Conservation (phyloP, 2,113 vertebrate genomes). For the Mobula birostris region DNA sequence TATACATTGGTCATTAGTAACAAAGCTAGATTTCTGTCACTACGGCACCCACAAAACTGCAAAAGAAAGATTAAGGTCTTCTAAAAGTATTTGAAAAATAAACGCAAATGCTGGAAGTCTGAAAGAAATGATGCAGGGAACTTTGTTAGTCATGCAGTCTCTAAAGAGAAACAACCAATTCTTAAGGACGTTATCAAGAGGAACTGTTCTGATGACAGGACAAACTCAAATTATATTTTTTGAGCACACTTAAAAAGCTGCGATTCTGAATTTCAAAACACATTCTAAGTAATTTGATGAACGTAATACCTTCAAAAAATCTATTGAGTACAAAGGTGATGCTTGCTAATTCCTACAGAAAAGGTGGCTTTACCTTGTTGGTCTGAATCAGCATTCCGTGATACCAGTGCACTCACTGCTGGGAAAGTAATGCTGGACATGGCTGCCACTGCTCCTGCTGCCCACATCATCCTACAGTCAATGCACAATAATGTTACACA, state of each 20-base stretch:
- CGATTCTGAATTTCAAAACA: background rate
- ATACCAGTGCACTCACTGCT: constrained; percentile 73
- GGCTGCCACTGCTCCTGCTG: constrained; percentile 71
- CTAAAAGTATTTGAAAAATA: background rate
- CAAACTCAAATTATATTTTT: background rate
- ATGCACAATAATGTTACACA: background rate
- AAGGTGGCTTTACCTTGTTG: constrained; percentile 66
- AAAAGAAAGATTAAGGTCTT: background rate
- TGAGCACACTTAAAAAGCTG: background rate
- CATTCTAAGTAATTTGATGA: background rate
- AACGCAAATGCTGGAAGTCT: no score
- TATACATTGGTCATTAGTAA: background rate
- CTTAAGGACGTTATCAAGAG: no score
- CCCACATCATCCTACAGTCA: constrained; percentile 80
- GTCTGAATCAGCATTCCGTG: constrained; percentile 73
- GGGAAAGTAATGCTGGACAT: constrained; percentile 85
- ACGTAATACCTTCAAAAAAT: background rate
- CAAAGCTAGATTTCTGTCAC: background rate
- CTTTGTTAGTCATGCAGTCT: no score
- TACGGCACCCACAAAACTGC: background rate
- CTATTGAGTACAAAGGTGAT: no score
- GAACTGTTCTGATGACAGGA: no score
- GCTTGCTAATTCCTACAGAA: background rate
- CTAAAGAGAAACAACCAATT: no score
- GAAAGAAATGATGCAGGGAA: no score